These are phyloP conservation scores for Gyps fulvus DNA, from an alignment of 2,113 vertebrate genomes.

Conservation along the genomic window DNA sequence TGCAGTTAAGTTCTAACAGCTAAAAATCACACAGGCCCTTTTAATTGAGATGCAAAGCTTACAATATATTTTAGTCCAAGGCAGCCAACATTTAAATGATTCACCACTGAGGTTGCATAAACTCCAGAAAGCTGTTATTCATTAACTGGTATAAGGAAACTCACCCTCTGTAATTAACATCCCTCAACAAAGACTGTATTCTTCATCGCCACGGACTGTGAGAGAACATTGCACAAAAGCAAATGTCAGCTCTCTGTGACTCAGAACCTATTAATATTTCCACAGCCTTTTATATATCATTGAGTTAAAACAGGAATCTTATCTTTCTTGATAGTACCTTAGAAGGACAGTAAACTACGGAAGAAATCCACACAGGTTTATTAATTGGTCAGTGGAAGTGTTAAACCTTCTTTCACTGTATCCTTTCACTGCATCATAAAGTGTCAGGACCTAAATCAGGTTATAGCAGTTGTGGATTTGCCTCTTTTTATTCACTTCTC, in stretches of 20 bases:
- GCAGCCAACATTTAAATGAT: background rate
- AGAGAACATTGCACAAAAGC: constrained; percentile 3
- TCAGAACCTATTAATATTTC: constrained; percentile 12
- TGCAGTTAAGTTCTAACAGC: background rate
- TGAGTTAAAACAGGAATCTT: background rate
- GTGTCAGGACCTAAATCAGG: background rate
- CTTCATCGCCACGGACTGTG: background rate
- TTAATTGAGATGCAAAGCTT: background rate
- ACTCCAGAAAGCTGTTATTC: background rate
- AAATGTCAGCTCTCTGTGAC: constrained; percentile 4
- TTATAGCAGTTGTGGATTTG: background rate
- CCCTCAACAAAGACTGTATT: background rate
- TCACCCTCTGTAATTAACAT: background rate
- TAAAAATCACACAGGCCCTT: background rate
- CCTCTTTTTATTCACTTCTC: background rate
- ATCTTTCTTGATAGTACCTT: background rate
- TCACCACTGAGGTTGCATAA: background rate
- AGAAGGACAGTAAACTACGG: background rate
- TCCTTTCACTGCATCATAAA: background rate
- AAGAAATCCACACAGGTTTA: background rate
- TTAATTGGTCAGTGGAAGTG: background rate
- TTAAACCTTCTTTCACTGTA: background rate
- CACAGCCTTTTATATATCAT: background rate
- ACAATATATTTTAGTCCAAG: background rate
- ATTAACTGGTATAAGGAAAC: background rate